Percentiles rank a stretch among this genome's conserved stretches.
These are phyloP conservation scores for Cylas formicarius DNA, from an alignment of 1,140 invertebrate genomes.

Conservation along the genomic window DNA sequence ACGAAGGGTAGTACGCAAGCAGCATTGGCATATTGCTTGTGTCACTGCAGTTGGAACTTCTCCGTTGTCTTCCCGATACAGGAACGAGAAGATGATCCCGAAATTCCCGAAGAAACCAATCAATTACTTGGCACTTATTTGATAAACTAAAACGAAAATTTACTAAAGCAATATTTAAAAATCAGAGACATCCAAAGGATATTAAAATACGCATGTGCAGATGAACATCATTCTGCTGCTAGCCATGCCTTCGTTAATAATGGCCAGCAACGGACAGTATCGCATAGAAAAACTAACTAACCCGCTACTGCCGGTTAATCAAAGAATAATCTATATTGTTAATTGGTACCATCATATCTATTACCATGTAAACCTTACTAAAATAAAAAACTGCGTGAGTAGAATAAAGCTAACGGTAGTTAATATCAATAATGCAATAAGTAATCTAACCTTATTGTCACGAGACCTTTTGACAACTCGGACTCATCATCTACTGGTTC, in stretches of 20 bases:
- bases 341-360: constrained; percentile 3
- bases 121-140: background rate
- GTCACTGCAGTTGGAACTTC: too few species aligned
- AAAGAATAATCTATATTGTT: constrained; percentile 4
- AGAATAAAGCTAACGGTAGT: constrained; percentile 1
- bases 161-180: background rate
- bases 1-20: too few species aligned
- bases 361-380: constrained; percentile 8
- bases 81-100: constrained; percentile 1
- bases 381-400: background rate
- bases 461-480: background rate
- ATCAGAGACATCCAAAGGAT: constrained; percentile 3
- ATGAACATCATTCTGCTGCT: background rate
- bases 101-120: constrained; percentile 1
- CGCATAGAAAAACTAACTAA: constrained; percentile 4
- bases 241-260: background rate
- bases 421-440: background rate
- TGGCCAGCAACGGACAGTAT: background rate
- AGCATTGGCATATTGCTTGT: too few species aligned
- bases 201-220: constrained; percentile 1
- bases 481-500: background rate
- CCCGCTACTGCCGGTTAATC: background rate
- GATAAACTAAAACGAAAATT: background rate
- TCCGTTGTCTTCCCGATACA: too few species aligned
- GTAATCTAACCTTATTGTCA: background rate